phyloP scores from a whole-genome alignment of 2,888 invertebrate genomes.

The Chrysolina oricalcia region DNA sequence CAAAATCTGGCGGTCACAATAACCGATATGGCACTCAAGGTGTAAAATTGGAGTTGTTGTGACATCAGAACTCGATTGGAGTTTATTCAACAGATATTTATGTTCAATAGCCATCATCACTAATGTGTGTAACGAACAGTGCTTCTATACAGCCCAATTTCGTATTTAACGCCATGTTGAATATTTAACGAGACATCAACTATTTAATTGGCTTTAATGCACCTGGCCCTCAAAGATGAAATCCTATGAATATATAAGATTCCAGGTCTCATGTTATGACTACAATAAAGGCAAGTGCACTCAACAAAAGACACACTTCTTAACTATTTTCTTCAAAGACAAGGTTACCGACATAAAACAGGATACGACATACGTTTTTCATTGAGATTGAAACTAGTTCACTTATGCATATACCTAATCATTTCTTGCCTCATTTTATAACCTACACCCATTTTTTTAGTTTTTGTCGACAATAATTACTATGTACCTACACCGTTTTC shows the following conservation, averaged over 20 bases:
- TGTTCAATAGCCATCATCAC: no score
- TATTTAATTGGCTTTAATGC: no score
- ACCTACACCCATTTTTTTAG: slow-evolving; percentile 37
- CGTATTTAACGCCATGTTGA: no score
- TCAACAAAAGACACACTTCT: background rate
- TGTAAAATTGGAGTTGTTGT: no score
- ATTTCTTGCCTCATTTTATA: slow-evolving; percentile 31
- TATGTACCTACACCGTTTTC: slow-evolving; percentile 16
- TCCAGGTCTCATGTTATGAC: background rate
- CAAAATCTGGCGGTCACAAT: no score
- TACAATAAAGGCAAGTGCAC: background rate
- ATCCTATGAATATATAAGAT: background rate
- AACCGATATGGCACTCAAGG: no score
- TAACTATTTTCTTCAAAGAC: slow-evolving; percentile 1
- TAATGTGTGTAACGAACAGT: no score
- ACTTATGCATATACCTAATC: slow-evolving; percentile 27
- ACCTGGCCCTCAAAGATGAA: no score
- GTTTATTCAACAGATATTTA: no score
- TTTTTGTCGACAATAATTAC: slow-evolving; percentile 26
- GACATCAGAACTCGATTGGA: no score
- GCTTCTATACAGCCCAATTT: no score
- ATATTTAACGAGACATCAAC: no score
- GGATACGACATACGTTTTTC: slow-evolving; percentile 33
- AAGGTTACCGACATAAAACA: slow-evolving; percentile 23
- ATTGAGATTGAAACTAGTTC: slow-evolving; percentile 27